A percentile compares a stretch with the other conserved stretches of the same genome.
Conservation (phyloP, 2,888 invertebrate species). For the Meliscaeva auricollis region DNA sequence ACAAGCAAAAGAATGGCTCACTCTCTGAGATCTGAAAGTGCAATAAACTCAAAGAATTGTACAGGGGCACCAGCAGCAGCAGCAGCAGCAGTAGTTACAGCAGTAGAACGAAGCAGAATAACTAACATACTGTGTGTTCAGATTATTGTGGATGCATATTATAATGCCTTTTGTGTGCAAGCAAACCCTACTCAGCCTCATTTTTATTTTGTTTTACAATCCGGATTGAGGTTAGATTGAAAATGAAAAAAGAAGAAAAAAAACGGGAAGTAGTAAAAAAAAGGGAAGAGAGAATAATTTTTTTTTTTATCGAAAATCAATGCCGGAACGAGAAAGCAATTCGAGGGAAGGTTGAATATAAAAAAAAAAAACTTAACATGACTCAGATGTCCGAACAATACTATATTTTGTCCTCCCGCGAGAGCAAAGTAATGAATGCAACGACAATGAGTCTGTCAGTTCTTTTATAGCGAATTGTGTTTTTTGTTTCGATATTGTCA, state of each 20-base stretch:
- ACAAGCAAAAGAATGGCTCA: slow-evolving; percentile 54
- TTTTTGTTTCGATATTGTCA: slow-evolving; percentile 41
- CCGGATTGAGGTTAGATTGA: slow-evolving; percentile 64
- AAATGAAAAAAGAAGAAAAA: slow-evolving; percentile 8
- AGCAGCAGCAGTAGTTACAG: slow-evolving; percentile 17
- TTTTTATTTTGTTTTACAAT: slow-evolving; percentile 25
- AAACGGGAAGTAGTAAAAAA: slow-evolving; percentile 34
- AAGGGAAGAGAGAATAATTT: neutral
- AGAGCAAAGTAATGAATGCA: too few relatives aligned
- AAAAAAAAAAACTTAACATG: slow-evolving; percentile 29
- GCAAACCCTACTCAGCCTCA: slow-evolving; percentile 48
- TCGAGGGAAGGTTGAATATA: slow-evolving; percentile 13
- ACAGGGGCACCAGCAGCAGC: slow-evolving; percentile 45
- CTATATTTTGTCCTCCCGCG: neutral
- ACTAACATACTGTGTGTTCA: neutral
- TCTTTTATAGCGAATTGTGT: too few relatives aligned
- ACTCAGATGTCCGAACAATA: slow-evolving; percentile 47
- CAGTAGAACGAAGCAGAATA: neutral
- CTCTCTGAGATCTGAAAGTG: slow-evolving; percentile 41
- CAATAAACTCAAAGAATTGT: slow-evolving; percentile 71
- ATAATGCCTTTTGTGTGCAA: slow-evolving; percentile 14
- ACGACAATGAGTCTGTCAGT: neutral
- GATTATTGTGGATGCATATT: slow-evolving; percentile 8
- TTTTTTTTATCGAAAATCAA: slow-evolving; percentile 50
- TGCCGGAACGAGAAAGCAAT: slow-evolving; percentile 32